Percentiles rank a stretch among this genome's conserved stretches.
phyloP scores from a whole-genome alignment of 2,888 invertebrate genomes.

The Aplocera efformata region DNA sequence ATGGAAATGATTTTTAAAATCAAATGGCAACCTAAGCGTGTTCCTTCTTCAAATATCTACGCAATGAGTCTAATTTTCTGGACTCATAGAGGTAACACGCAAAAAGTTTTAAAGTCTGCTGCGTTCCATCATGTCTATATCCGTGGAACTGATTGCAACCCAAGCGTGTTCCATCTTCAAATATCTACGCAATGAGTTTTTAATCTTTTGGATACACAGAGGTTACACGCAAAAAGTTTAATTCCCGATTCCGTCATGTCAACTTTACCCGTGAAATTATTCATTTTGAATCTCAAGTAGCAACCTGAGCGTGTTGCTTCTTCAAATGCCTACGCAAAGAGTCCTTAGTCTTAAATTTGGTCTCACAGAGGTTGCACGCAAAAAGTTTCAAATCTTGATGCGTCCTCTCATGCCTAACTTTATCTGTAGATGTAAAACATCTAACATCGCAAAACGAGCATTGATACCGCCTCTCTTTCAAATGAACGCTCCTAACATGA shows the following conservation, averaged over 20 bases:
- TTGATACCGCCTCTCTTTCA: slow-evolving; percentile 39
- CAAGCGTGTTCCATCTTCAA: slow-evolving; percentile 39
- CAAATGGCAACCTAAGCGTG: slow-evolving; percentile 25
- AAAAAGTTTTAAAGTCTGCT: slow-evolving; percentile 38
- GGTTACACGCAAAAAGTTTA: slow-evolving; percentile 39
- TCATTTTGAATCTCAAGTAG: not conserved
- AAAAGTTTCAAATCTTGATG: slow-evolving; percentile 42
- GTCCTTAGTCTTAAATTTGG: slow-evolving; percentile 46
- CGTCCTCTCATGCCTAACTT: slow-evolving; percentile 43
- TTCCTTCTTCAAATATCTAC: slow-evolving; percentile 43
- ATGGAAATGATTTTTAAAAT: slow-evolving; percentile 18
- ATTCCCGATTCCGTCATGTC: too few relatives aligned
- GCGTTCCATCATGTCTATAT: slow-evolving; percentile 48
- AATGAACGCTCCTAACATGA: slow-evolving; percentile 43
- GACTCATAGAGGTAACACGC: slow-evolving; percentile 42
- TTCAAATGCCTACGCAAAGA: slow-evolving; percentile 45
- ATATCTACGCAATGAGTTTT: slow-evolving; percentile 47
- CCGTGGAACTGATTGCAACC: slow-evolving; percentile 27
- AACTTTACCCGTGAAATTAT: too few relatives aligned
- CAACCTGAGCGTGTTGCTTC: slow-evolving; percentile 34
- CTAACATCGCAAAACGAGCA: slow-evolving; percentile 41
- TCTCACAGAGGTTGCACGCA: slow-evolving; percentile 42
- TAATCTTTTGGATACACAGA: slow-evolving; percentile 41
- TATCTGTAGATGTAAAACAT: slow-evolving; percentile 46
- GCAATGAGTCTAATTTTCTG: slow-evolving; percentile 44